Evolutionary conservation across 2,888 invertebrate genomes (phyloP).

Genomic region (Drosophila rellima): DNA sequence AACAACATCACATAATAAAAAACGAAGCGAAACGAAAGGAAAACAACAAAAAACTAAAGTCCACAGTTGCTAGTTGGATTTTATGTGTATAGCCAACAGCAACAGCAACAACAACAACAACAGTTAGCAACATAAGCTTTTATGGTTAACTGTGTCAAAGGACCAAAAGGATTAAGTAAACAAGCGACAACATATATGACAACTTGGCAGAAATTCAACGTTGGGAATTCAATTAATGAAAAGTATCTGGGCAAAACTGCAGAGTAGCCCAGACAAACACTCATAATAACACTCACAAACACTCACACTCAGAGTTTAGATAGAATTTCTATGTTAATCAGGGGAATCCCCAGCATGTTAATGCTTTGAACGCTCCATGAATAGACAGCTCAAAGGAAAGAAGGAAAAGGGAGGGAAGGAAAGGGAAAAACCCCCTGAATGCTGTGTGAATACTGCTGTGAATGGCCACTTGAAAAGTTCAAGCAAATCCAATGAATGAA

Average conservation of each 20-base stretch:
- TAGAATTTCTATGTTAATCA: constrained; percentile 38
- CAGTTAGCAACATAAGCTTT: constrained; percentile 59
- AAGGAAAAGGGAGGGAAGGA: not conserved
- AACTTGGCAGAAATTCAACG: constrained; percentile 1
- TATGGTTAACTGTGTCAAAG: constrained; percentile 40
- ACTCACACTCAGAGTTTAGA: constrained; percentile 5
- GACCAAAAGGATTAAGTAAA: constrained; percentile 59
- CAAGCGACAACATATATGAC: constrained; percentile 40
- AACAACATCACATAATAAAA: constrained; percentile 46
- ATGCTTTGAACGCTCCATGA: constrained; percentile 15
- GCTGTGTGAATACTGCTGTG: constrained; percentile 6
- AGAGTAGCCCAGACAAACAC: constrained; percentile 43
- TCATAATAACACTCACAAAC: not conserved
- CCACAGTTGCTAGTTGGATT: constrained; percentile 57
- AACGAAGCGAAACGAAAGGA: constrained; percentile 31
- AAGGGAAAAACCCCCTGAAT: not conserved
- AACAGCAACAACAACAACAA: constrained; percentile 17
- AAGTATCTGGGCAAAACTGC: constrained; percentile 35
- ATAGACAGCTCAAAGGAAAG: constrained; percentile 25
- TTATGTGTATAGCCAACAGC: constrained; percentile 46
- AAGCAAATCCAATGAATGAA: constrained; percentile 42
- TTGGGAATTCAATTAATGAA: constrained; percentile 68
- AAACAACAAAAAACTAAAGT: constrained; percentile 43
- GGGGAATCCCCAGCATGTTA: constrained; percentile 6
- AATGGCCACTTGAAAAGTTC: constrained; percentile 42